phyloP scores from a whole-genome alignment of 1,140 invertebrate genomes.

The Drosophila bipectinata region DNA sequence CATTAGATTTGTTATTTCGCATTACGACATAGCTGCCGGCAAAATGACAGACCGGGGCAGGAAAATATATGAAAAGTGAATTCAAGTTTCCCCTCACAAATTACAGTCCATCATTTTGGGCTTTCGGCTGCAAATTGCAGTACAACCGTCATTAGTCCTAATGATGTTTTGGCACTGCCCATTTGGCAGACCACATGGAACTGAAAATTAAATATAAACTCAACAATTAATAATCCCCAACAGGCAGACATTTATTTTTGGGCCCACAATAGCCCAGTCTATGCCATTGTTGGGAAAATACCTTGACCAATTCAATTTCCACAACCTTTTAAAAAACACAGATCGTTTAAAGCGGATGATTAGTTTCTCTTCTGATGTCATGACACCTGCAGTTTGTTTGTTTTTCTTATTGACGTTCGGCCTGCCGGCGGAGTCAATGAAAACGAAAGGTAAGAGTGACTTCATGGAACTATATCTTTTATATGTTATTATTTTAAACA shows the following conservation, averaged over 20 bases:
- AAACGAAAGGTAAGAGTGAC: no score
- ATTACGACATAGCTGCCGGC: not conserved
- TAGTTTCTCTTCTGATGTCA: not conserved
- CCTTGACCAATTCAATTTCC: not conserved
- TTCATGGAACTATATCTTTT: no score
- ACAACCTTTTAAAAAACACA: not conserved
- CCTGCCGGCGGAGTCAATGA: not conserved
- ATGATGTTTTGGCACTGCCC: slow-evolving; percentile 10
- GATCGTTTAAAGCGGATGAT: not conserved
- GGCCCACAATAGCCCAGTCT: not conserved
- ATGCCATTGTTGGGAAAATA: not conserved
- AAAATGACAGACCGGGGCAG: not conserved
- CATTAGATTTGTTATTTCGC: slow-evolving; percentile 17
- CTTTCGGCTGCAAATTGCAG: not conserved
- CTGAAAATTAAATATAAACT: slow-evolving; percentile 10
- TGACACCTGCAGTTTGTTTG: not conserved
- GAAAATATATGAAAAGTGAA: not conserved
- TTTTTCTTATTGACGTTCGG: not conserved
- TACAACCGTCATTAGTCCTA: slow-evolving; percentile 16
- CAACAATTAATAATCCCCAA: slow-evolving; percentile 8
- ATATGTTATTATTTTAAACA: not conserved
- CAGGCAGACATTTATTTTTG: not conserved
- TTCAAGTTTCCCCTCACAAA: slow-evolving; percentile 6
- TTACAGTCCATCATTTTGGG: slow-evolving; percentile 23
- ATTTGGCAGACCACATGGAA: slow-evolving; percentile 1